Percentiles rank a stretch among this genome's conserved stretches.
Conservation (phyloP, 2,797 vertebrate genomes). For the Ara ararauna region DNA sequence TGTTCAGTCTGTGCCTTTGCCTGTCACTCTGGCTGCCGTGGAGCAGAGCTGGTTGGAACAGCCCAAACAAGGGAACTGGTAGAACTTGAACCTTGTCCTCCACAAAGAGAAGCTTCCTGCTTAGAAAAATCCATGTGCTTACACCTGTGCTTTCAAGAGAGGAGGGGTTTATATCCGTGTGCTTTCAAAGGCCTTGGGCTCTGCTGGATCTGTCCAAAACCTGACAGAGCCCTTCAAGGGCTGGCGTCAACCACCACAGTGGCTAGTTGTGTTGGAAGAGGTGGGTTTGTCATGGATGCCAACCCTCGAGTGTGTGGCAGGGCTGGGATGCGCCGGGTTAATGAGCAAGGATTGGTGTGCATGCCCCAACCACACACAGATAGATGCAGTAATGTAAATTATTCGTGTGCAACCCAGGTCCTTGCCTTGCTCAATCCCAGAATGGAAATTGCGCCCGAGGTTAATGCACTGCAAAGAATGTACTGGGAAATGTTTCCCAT, state of each 20-base stretch:
- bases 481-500: slow-evolving; percentile 67
- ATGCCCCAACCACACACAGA: background rate
- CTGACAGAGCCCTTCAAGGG: background rate
- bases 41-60: background rate
- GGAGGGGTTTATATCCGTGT: background rate
- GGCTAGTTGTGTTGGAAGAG: background rate
- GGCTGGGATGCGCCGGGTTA: background rate
- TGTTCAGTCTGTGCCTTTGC: background rate
- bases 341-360: background rate
- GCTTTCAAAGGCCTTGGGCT: background rate
- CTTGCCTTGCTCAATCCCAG: slow-evolving; percentile 36
- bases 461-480: slow-evolving; percentile 71
- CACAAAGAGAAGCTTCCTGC: background rate
- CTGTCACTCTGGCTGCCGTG: rapidly evolving
- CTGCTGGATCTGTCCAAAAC: background rate
- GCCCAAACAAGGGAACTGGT: background rate
- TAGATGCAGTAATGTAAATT: slow-evolving; percentile 36
- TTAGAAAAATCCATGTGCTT: background rate
- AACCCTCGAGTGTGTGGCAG: background rate
- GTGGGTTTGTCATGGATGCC: background rate
- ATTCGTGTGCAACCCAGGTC: slow-evolving; percentile 36
- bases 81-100: background rate
- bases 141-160: background rate
- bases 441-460: slow-evolving; percentile 53
- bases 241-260: background rate